A percentile compares a stretch with the other conserved stretches of the same genome.
phyloP scores from a whole-genome alignment of 2,113 vertebrate species.

The Morone saxatilis region DNA sequence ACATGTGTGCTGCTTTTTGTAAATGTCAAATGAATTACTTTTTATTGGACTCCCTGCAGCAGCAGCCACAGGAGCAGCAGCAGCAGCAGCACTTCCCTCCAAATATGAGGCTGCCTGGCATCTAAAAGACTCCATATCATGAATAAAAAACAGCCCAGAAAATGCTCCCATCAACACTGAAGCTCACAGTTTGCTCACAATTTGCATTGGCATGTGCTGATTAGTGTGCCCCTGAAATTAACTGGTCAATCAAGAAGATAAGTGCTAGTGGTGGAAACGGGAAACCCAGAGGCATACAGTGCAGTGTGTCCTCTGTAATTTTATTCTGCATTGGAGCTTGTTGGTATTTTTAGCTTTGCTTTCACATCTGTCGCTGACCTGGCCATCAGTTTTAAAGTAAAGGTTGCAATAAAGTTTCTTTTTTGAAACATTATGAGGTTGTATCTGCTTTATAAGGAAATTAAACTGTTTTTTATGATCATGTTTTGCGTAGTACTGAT shows the following conservation, averaged over 20 bases:
- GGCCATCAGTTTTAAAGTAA: slow-evolving; percentile 22
- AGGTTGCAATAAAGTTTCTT: slow-evolving; percentile 5
- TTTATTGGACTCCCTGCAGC: slow-evolving; percentile 36
- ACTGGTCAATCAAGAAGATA: slow-evolving; percentile 34
- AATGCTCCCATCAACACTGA: slow-evolving; percentile 11
- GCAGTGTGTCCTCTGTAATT: slow-evolving; percentile 12
- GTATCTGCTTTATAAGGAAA: slow-evolving; percentile 9
- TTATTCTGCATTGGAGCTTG: background rate
- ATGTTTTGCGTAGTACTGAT: slow-evolving; percentile 9
- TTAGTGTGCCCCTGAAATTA: slow-evolving; percentile 54
- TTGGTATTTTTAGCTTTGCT: background rate
- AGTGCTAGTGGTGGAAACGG: slow-evolving; percentile 28
- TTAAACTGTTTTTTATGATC: slow-evolving; percentile 20
- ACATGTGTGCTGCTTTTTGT: slow-evolving; percentile 49
- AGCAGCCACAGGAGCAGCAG: background rate
- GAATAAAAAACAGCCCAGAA: slow-evolving; percentile 38
- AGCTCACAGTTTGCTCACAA: background rate
- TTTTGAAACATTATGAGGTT: slow-evolving; percentile 1
- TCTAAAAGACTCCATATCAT: slow-evolving; percentile 40
- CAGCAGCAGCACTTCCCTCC: slow-evolving; percentile 31
- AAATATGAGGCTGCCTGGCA: slow-evolving; percentile 3
- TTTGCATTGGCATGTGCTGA: slow-evolving; percentile 41
- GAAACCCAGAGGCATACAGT: slow-evolving; percentile 6
- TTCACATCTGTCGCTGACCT: background rate
- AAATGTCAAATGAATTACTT: slow-evolving; percentile 57